phyloP scores from a whole-genome alignment of 1,140 invertebrate species.

The Cephus cinctus region DNA sequence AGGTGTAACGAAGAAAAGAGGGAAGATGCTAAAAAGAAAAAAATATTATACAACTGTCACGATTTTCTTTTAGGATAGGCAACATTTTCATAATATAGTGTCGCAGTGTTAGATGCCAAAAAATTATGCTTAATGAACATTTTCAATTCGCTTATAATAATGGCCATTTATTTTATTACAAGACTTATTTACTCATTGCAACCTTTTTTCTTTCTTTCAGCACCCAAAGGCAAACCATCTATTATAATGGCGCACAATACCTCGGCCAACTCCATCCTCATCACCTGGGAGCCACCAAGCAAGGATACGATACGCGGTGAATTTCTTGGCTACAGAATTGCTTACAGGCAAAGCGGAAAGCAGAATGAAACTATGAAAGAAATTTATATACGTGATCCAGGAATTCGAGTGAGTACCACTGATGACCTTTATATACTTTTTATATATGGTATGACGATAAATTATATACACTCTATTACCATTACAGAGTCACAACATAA shows the following conservation, averaged over 20 bases:
- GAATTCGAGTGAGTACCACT: no score
- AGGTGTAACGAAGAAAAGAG: no score
- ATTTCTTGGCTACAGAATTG: constrained; percentile 73
- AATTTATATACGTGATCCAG: constrained; percentile 69
- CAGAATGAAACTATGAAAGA: constrained; percentile 62
- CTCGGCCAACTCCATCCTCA: constrained; percentile 67
- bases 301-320: constrained; percentile 73
- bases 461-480: constrained; percentile 24
- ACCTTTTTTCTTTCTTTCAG: constrained; percentile 51
- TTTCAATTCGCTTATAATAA: no score
- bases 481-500: constrained; percentile 70
- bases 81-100: no score
- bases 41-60: no score
- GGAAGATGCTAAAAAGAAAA: no score
- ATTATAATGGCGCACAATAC: constrained; percentile 72
- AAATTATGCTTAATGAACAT: no score
- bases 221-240: constrained; percentile 70
- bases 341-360: constrained; percentile 65
- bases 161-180: no score
- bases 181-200: no score
- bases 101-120: no score
- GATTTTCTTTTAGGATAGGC: no score
- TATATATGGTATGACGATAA: no score
- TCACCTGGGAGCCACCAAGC: constrained; percentile 71
- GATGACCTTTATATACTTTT: background rate